Conservation (phyloP, 2,797 vertebrate species). For the Sebastes miniatus region DNA sequence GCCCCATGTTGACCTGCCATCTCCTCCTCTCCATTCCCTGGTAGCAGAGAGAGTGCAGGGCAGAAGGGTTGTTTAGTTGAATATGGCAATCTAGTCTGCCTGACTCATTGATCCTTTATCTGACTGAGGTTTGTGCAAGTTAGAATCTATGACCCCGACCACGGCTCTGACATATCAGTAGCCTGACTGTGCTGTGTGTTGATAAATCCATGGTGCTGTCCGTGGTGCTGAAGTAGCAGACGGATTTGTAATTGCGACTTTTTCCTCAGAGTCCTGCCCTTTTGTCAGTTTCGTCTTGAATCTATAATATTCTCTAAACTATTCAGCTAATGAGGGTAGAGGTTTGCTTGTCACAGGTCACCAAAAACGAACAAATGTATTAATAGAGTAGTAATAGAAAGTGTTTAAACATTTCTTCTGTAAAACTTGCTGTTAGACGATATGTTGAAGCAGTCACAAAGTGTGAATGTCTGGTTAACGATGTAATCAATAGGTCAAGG, state of each 20-base stretch:
- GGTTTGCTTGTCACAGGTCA: no score
- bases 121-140: not conserved
- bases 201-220: not conserved
- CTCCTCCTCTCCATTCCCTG: not conserved
- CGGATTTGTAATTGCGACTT: not conserved
- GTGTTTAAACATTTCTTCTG: not conserved
- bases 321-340: no score
- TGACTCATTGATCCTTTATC: not conserved
- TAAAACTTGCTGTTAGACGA: not conserved
- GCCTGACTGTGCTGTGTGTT: not conserved
- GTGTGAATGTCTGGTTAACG: not conserved
- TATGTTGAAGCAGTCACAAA: not conserved
- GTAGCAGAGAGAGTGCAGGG: not conserved
- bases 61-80: not conserved
- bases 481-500: not conserved
- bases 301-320: not conserved
- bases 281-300: not conserved
- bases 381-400: not conserved
- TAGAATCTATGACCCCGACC: no score
- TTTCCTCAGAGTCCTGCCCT: not conserved
- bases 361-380: not conserved
- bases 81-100: not conserved
- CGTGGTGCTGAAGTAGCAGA: not conserved
- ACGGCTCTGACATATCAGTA: not conserved
- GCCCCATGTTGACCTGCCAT: not conserved